Conservation (phyloP, 2,113 vertebrate species). For the Neopipo cinnamomea region DNA sequence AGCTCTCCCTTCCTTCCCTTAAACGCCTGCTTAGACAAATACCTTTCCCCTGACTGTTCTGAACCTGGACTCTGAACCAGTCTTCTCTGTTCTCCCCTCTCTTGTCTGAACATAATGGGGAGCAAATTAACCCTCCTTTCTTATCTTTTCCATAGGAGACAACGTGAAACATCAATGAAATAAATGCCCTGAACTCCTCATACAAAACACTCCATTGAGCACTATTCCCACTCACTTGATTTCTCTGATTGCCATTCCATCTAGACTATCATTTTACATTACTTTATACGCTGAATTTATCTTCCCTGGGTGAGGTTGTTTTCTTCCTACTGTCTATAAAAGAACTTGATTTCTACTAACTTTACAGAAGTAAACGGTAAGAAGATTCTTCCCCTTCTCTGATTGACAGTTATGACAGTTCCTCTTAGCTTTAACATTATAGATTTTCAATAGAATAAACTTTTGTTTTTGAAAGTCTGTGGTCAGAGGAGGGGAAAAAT, state of each 20-base stretch:
- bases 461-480: conserved; percentile 23
- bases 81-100: neutral
- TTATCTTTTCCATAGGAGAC: neutral
- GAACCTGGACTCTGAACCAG: neutral
- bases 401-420: neutral
- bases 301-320: conserved; percentile 1
- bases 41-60: neutral
- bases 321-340: neutral
- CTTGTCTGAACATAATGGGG: neutral
- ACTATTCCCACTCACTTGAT: neutral
- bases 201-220: conserved; percentile 9
- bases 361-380: conserved; percentile 23
- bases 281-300: conserved; percentile 22
- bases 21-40: neutral
- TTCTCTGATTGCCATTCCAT: neutral
- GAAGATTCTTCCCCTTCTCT: neutral
- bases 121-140: conserved; percentile 1
- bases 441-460: neutral
- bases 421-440: neutral
- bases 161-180: conserved; percentile 16
- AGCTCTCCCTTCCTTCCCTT: neutral
- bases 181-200: neutral
- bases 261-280: neutral
- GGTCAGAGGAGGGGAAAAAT: conserved; percentile 38
- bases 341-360: neutral